A percentile compares a stretch with the other conserved stretches of the same genome.
These are phyloP conservation scores for Cylloceria caligata DNA, from an alignment of 2,888 invertebrate species.

Conservation along the genomic window DNA sequence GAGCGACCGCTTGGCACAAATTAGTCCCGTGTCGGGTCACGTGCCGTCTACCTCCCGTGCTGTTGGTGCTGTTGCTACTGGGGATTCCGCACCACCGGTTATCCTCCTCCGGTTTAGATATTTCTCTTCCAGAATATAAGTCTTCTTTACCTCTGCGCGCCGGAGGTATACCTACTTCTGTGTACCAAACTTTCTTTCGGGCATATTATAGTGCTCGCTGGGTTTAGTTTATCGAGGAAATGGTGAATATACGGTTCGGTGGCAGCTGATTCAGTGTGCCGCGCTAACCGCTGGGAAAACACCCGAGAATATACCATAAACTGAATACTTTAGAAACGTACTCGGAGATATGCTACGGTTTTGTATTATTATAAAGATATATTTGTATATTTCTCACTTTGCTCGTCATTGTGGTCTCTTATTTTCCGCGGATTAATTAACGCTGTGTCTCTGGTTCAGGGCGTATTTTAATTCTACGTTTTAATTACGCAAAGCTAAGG, in stretches of 20 bases:
- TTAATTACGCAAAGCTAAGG: slow-evolving; percentile 68
- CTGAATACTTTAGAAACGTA: slow-evolving; percentile 2
- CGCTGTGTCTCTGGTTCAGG: slow-evolving; percentile 62
- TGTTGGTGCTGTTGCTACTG: slow-evolving; percentile 10
- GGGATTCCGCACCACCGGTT: slow-evolving; percentile 64
- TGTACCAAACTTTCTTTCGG: slow-evolving; percentile 28
- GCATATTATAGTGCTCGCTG: neutral
- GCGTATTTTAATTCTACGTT: slow-evolving; percentile 71
- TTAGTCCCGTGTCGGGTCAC: slow-evolving; percentile 70
- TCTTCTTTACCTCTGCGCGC: neutral
- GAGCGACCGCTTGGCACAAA: slow-evolving; percentile 68
- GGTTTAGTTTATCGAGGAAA: slow-evolving; percentile 11
- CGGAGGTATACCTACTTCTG: slow-evolving; percentile 19
- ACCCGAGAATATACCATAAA: neutral
- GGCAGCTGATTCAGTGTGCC: slow-evolving; percentile 10
- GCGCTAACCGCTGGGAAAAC: slow-evolving; percentile 2
- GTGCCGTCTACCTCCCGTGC: slow-evolving; percentile 39
- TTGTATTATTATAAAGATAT: neutral
- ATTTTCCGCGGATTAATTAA: slow-evolving; percentile 72
- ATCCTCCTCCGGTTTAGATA: slow-evolving; percentile 49
- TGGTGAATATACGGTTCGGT: neutral
- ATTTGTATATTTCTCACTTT: neutral
- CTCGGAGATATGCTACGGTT: neutral
- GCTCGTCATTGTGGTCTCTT: neutral
- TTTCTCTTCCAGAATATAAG: slow-evolving; percentile 10